Percentiles rank a stretch among this genome's conserved stretches.
Conservation (phyloP, 30 jellyfish, hydroid and myxozoan species). For the Cassiopea andromeda region DNA sequence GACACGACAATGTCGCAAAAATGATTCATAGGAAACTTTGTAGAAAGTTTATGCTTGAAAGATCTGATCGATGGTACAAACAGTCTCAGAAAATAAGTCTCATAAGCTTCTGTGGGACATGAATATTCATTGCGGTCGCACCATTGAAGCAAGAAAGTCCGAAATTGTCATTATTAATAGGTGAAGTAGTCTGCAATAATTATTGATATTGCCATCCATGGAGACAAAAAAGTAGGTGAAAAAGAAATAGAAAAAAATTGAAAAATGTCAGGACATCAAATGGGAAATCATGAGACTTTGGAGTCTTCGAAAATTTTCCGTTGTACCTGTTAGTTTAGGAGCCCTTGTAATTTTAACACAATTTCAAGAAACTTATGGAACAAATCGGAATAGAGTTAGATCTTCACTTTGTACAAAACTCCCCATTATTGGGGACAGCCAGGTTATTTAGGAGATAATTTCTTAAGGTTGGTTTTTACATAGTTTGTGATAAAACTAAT, state of each 20-base stretch:
- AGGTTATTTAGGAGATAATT: constrained; percentile 24
- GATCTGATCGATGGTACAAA: neutral
- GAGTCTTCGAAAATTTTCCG: neutral
- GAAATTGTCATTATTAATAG: neutral
- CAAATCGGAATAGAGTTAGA: constrained; percentile 6
- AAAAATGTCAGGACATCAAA: neutral
- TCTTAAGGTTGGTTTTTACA: too few species aligned
- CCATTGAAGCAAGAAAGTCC: constrained; percentile 1
- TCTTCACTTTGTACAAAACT: constrained; percentile 25
- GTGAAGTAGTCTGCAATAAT: constrained; percentile 1
- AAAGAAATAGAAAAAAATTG: neutral
- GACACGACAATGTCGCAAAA: constrained; percentile 8
- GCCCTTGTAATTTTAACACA: neutral
- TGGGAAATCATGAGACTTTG: neutral
- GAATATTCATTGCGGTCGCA: neutral
- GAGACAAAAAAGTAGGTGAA: neutral
- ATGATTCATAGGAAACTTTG: neutral
- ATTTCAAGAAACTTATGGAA: constrained; percentile 12
- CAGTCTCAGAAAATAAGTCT: neutral
- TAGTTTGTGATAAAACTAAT: too few species aligned
- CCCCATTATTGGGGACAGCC: constrained; percentile 29
- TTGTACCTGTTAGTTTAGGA: neutral
- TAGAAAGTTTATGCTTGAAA: neutral
- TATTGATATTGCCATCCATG: constrained; percentile 4
- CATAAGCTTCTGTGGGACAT: neutral